Conservation (phyloP, 2,113 vertebrate genomes). For the Rhadina sibilatrix region DNA sequence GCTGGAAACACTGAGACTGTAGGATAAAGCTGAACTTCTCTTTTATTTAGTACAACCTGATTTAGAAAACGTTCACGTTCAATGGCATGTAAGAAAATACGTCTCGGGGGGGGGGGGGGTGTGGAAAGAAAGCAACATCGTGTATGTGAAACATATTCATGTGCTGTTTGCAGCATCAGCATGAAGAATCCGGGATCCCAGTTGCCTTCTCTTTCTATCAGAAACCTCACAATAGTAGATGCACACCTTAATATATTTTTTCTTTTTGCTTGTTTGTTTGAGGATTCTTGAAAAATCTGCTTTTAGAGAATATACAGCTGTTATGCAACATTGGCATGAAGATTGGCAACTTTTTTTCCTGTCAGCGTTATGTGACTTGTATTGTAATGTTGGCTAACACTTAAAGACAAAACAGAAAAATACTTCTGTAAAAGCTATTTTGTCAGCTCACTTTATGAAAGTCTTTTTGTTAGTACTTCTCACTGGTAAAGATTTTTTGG, state of each 20-base stretch:
- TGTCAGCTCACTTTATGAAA: not conserved
- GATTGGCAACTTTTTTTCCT: constrained; percentile 33
- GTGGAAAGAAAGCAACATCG: not conserved
- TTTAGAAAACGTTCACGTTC: not conserved
- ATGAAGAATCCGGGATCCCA: not conserved
- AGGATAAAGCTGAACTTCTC: not conserved
- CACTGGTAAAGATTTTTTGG: constrained; percentile 49
- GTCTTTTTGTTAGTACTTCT: not conserved
- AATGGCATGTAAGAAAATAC: not conserved
- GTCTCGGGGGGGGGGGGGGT: not conserved
- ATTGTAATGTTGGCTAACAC: not conserved
- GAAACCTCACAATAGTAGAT: not conserved
- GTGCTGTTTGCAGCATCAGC: not conserved
- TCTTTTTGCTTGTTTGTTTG: not conserved
- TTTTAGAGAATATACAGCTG: not conserved
- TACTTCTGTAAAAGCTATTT: not conserved
- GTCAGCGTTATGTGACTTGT: not conserved
- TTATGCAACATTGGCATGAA: constrained; percentile 7
- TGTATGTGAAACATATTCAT: not conserved
- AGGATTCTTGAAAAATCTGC: not conserved
- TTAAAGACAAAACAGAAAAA: not conserved
- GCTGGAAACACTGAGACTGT: not conserved
- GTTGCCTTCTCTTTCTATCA: not conserved
- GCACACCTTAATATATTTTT: accelerated
- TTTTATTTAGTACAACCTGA: not conserved